phyloP scores from a whole-genome alignment of 2,113 vertebrate species.

The Pseudolaguvia tuberculata region DNA sequence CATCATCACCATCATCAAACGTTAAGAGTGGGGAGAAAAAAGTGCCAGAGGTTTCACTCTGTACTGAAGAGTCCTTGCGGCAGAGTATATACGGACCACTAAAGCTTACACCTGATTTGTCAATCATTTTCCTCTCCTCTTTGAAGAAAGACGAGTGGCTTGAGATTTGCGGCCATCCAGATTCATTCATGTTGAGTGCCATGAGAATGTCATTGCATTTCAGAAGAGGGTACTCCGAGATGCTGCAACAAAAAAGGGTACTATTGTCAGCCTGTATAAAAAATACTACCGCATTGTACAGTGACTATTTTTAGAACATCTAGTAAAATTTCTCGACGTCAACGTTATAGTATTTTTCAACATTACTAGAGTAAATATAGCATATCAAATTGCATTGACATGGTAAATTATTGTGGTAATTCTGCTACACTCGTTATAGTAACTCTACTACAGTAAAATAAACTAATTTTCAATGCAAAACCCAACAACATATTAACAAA shows the following conservation, averaged over 20 bases:
- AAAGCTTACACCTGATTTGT: constrained; percentile 41
- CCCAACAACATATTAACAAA: no score
- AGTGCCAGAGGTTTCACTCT: background rate
- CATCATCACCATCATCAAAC: background rate
- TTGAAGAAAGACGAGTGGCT: background rate
- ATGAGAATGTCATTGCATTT: background rate
- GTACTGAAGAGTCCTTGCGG: constrained; percentile 19
- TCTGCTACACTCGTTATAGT: no score
- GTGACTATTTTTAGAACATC: no score
- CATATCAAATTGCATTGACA: no score
- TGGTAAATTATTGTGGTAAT: no score
- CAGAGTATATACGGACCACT: constrained; percentile 45
- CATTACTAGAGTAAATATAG: no score
- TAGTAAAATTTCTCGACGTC: no score
- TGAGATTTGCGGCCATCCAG: background rate
- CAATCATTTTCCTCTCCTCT: constrained; percentile 1
- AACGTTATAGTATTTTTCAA: no score
- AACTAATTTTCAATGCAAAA: no score
- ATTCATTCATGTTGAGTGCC: background rate
- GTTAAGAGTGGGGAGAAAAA: constrained; percentile 2
- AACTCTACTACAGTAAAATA: no score
- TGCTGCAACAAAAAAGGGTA: constrained; percentile 13
- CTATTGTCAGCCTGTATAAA: background rate
- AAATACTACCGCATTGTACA: no score
- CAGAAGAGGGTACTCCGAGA: constrained; percentile 15